These are phyloP conservation scores for Microplitis deprimator DNA, from an alignment of 2,888 invertebrate genomes.

Conservation along the genomic window DNA sequence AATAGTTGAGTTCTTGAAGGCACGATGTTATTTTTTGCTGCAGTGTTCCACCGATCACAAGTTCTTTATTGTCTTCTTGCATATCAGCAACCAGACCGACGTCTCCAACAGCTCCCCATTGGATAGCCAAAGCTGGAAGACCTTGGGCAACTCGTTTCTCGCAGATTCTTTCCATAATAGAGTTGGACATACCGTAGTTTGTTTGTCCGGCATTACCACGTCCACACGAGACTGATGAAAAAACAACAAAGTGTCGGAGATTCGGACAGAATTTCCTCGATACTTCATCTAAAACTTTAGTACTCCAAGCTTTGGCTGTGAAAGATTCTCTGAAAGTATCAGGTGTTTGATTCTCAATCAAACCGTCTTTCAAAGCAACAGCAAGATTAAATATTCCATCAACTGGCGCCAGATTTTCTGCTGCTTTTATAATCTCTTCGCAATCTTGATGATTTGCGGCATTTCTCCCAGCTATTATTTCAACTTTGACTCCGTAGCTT, in stretches of 20 bases:
- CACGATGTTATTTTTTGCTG: constrained; percentile 91
- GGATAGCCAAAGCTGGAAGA: constrained; percentile 74
- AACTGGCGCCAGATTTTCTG: constrained; percentile 72
- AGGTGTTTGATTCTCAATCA: constrained; percentile 74
- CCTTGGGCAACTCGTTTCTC: constrained; percentile 72
- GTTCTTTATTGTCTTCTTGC: constrained; percentile 79
- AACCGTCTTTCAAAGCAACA: constrained; percentile 74
- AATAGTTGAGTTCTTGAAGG: constrained; percentile 80
- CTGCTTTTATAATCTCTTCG: constrained; percentile 77
- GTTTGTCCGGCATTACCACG: constrained; percentile 78
- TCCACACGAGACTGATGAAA: constrained; percentile 78
- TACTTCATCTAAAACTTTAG: constrained; percentile 73
- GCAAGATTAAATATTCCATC: constrained; percentile 80
- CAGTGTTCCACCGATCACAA: constrained; percentile 84
- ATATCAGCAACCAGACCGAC: constrained; percentile 86
- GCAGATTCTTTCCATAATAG: constrained; percentile 75
- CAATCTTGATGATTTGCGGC: constrained; percentile 82
- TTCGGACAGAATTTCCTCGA: constrained; percentile 73
- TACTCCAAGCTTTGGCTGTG: constrained; percentile 76
- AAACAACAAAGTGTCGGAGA: constrained; percentile 76
- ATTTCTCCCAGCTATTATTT: constrained; percentile 80
- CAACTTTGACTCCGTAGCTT: constrained; percentile 79
- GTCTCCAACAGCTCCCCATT: constrained; percentile 79
- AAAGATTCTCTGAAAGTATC: constrained; percentile 73
- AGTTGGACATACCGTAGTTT: constrained; percentile 77